Evolutionary conservation across 2,888 invertebrate species (phyloP).

Genomic region (Papilio gigon): DNA sequence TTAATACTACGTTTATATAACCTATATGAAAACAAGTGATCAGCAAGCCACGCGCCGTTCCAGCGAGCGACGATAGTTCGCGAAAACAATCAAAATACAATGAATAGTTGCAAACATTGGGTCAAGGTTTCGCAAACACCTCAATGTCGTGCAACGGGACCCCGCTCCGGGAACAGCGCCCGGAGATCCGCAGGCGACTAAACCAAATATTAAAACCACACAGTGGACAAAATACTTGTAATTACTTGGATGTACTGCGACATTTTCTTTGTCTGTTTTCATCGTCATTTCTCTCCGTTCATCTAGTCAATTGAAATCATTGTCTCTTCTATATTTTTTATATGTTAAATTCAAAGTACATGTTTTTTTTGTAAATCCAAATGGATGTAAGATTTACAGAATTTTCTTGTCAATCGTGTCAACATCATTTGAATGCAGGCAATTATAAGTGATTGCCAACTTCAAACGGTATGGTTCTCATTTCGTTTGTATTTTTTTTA

Average conservation of each 20-base stretch:
- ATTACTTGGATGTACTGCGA: not conserved
- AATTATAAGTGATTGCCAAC: too few species aligned
- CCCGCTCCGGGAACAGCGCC: slow-evolving; percentile 25
- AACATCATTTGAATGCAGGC: not conserved
- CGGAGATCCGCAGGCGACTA: slow-evolving; percentile 43
- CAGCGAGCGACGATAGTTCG: slow-evolving; percentile 40
- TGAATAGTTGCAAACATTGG: slow-evolving; percentile 57
- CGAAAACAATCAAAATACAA: slow-evolving; percentile 54
- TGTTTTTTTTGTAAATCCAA: too few species aligned
- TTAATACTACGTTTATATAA: not conserved
- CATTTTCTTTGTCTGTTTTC: not conserved
- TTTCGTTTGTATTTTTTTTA: too few species aligned
- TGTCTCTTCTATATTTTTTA: not conserved
- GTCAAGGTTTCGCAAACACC: slow-evolving; percentile 58
- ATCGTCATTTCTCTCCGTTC: not conserved
- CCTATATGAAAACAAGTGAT: slow-evolving; percentile 35
- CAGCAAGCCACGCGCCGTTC: slow-evolving; percentile 44
- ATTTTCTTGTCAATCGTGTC: not conserved
- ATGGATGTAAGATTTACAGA: not conserved
- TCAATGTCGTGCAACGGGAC: slow-evolving; percentile 56
- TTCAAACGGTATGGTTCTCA: too few species aligned
- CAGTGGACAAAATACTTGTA: not conserved
- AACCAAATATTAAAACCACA: slow-evolving; percentile 8
- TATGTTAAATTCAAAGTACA: not conserved
- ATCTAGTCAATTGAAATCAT: not conserved